Evolutionary conservation across 2,888 invertebrate species (phyloP), one percentile per base, ranked within the genome.

Genomic region (Iselma pallidipennis): DNA sequence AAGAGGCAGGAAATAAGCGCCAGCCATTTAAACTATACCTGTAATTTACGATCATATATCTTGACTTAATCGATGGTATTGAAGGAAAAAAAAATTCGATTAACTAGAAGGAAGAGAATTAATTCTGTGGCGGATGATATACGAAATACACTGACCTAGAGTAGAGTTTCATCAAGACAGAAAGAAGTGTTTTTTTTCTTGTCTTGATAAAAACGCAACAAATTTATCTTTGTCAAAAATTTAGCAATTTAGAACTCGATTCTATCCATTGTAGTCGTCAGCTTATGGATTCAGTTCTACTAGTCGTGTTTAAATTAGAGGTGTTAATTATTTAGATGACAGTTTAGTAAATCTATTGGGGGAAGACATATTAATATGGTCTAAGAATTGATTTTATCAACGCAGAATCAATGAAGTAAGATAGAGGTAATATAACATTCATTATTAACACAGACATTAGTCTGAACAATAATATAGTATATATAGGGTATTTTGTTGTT

Each of bases 1-100:
- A 76, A 76, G 74, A 71, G 69, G 69, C 69, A 67, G 74, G 72
- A 76, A 67, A 75, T 52, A 68, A 66, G 60, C 65, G 63, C 55
- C 58, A 61, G 62, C 64, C 64, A 63, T 67, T 69, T 63, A 63
- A 66, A 63, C 71, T 61, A 72, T 66, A 72, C 72, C 70, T 70
- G 66, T 71, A 71, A 72, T 72, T 72, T 69, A 61, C 57, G 61
- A 51, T 58, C 70, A 67, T 72, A 68, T 70, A 72, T 72, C 71
- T 70, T 68, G 55, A 48, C 53, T 63, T 71, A 71, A 71, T 70
- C 62, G 66, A 67, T 66, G 14, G 33, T 33, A 58, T 60, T 31
- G 49, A 28, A 63, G 49, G 29, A 61, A 65, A 66, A 59, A 55
- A 60, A 49, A 55, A 60, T 50, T 65, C 59, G 55, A 59, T 65